These are phyloP conservation scores for Zophobas atratus DNA, from an alignment of 1,140 invertebrate species.

Conservation along the genomic window DNA sequence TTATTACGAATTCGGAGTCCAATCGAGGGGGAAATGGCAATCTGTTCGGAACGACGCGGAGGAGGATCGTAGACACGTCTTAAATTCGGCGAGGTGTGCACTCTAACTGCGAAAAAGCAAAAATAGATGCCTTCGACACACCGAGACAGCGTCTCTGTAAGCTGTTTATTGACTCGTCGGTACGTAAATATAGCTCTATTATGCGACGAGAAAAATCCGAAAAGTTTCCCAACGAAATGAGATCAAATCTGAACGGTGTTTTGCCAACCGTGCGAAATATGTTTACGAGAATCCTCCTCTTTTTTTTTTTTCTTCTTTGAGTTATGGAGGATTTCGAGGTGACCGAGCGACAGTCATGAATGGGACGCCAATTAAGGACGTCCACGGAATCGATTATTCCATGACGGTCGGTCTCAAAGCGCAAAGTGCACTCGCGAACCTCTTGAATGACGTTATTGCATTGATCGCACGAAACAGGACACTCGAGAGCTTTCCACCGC, in stretches of 20 bases:
- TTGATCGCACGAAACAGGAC: too few species aligned
- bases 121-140: not conserved
- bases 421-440: not conserved
- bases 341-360: not conserved
- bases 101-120: too few species aligned
- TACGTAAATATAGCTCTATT: slow-evolving; percentile 37
- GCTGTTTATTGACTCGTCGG: slow-evolving; percentile 27
- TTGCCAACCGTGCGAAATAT: slow-evolving; percentile 22
- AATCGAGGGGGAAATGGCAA: not conserved
- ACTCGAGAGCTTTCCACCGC: too few species aligned
- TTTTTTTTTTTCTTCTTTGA: too few species aligned
- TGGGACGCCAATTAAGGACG: too few species aligned
- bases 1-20: slow-evolving; percentile 9
- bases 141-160: slow-evolving; percentile 25
- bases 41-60: slow-evolving; percentile 17
- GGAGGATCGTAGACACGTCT: not conserved
- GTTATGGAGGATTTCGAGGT: too few species aligned
- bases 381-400: too few species aligned
- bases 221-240: slow-evolving; percentile 20
- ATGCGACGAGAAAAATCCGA: slow-evolving; percentile 26
- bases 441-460: not conserved
- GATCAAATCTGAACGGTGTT: slow-evolving; percentile 19
- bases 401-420: too few species aligned
- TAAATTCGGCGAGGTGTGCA: too few species aligned
- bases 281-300: not conserved